These are phyloP conservation scores for Pycnonotus jocosus DNA, from an alignment of 2,113 vertebrate species.

Conservation along the genomic window DNA sequence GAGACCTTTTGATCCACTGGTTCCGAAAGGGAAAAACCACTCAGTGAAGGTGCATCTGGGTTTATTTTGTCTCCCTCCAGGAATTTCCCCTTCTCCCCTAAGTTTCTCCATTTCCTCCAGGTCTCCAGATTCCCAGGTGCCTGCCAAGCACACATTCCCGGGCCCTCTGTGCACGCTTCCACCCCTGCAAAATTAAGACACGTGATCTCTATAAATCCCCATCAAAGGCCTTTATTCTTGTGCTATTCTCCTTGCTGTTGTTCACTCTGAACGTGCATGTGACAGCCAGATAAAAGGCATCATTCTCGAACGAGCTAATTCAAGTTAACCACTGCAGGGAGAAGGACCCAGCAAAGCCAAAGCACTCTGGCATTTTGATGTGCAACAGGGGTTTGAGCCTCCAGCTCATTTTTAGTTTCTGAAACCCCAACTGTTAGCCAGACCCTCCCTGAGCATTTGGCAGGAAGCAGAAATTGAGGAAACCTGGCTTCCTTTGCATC, in stretches of 20 bases:
- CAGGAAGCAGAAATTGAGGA: not conserved
- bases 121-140: not conserved
- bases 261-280: not conserved
- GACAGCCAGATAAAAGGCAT: slow-evolving; percentile 48
- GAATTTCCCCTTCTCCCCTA: not conserved
- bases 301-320: slow-evolving; percentile 28
- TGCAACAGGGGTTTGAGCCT: not conserved
- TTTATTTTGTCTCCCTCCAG: not conserved
- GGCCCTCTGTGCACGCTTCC: not conserved
- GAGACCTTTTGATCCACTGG: not conserved
- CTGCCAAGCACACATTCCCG: not conserved
- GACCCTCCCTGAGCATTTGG: not conserved
- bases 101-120: not conserved
- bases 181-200: slow-evolving; percentile 20
- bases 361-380: not conserved
- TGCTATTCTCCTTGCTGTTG: slow-evolving; percentile 27
- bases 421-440: not conserved
- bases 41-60: not conserved
- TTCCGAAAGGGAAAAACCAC: not conserved
- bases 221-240: slow-evolving; percentile 40
- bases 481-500: not conserved
- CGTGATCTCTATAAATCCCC: slow-evolving; percentile 31
- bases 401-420: not conserved
- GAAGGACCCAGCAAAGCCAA: slow-evolving; percentile 9
- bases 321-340: slow-evolving; percentile 27